Percentiles rank a stretch among this genome's conserved stretches.
phyloP scores from a whole-genome alignment of 2,888 invertebrate genomes.

The Trachelus stipa region DNA sequence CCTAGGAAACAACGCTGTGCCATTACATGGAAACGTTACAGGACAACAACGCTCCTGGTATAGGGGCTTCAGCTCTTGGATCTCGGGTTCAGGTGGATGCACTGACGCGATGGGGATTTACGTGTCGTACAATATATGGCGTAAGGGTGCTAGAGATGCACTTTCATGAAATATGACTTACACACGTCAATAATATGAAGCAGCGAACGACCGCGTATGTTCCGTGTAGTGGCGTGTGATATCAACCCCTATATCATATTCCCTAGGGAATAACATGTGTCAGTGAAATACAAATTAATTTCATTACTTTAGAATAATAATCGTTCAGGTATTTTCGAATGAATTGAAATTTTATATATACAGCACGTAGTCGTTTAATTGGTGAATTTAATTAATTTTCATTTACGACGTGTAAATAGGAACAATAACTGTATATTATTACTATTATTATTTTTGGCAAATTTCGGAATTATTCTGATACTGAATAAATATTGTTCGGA shows the following conservation, averaged over 20 bases:
- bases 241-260: not conserved
- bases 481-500: not conserved
- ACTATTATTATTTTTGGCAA: not conserved
- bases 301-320: not conserved
- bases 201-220: not conserved
- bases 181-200: slow-evolving; percentile 39
- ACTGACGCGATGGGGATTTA: slow-evolving; percentile 3
- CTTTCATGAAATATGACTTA: slow-evolving; percentile 33
- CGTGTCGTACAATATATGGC: not conserved
- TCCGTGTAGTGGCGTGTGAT: not conserved
- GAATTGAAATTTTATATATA: not conserved
- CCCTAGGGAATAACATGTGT: not conserved
- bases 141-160: slow-evolving; percentile 10
- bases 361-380: not conserved
- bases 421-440: not conserved
- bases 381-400: not conserved
- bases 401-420: not conserved
- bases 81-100: slow-evolving; percentile 2
- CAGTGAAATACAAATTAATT: not conserved
- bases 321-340: not conserved
- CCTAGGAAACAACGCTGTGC: not conserved
- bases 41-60: not conserved
- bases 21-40: not conserved
- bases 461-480: not conserved
- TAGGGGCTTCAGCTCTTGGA: not conserved